Evolutionary conservation across 2,797 vertebrate genomes (phyloP), one percentile per base, ranked within the genome.

Genomic region (Cryptoprocta ferox): DNA sequence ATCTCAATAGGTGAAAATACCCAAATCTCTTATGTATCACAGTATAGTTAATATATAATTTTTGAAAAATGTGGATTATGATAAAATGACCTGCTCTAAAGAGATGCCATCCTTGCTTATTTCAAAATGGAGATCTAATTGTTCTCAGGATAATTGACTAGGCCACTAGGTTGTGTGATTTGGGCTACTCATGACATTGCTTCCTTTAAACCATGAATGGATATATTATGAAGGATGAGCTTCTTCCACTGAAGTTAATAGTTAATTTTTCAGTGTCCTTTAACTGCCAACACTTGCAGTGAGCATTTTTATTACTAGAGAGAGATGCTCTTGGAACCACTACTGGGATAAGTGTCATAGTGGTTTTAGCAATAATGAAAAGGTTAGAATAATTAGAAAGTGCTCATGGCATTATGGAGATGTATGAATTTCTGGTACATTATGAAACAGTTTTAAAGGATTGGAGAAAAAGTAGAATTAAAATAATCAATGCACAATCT

Each of bases 371-470:
- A 66, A 59, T 87, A 65, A 95, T 53, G 84, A 81, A 97, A 98
- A 98, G 94, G 91, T 96, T 97, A 97, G 89, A 89, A 96, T 95
- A 96, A 97, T 98, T 97, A 98, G 91, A 96, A 97, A 93, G 59
- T 92, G 68, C 85, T 95, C 70, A 35, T 70, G 39, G 37, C 6
- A 21, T 94, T 97, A 96, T 70, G 97, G 85, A 89, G 79, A 93
- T 76, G 53, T 73, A 53, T 86, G 78, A 82, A 94, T 93, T 96
- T 96, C 73, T 95, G 32, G 71, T 78, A 75, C 50, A 70, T 59
- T 65, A 59, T 86, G 35, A 89, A 94, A 93, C 9, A n/a, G 0
- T 86, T 94, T 92, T 89, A 89, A 97, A 82, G 59, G 28, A 30
- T 24, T 68, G 7, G 68, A 87, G 28, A 28, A 85, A 92, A 90